A percentile compares a stretch with the other conserved stretches of the same genome.
Conservation (phyloP, 2,797 vertebrate species). For the Glyptemys insculpta region DNA sequence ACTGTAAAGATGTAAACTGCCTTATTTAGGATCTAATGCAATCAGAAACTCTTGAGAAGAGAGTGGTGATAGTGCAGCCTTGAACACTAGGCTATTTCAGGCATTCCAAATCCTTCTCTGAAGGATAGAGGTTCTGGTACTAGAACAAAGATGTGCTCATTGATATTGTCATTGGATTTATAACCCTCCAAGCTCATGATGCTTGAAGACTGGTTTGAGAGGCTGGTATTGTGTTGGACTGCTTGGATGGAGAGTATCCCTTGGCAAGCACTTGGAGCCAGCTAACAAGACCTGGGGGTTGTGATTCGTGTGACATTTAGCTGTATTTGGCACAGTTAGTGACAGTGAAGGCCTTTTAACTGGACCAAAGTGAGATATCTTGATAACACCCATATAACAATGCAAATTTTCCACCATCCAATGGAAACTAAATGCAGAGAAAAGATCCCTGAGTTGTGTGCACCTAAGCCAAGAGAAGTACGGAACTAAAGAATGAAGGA, state of each 20-base stretch:
- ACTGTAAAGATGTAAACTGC: neutral
- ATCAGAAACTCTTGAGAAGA: neutral
- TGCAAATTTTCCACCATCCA: neutral
- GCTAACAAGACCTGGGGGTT: neutral
- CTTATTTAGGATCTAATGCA: neutral
- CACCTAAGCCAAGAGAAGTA: neutral
- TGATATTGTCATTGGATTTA: neutral
- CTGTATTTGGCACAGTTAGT: neutral
- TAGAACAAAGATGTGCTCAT: neutral
- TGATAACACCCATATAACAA: neutral
- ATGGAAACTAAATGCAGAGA: neutral
- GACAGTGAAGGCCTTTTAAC: neutral
- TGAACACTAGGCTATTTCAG: neutral
- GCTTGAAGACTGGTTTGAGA: neutral
- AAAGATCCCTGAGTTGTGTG: neutral
- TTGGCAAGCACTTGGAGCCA: neutral
- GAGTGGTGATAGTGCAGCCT: neutral
- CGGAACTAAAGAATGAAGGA: neutral
- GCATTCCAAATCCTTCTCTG: neutral
- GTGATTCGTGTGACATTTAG: neutral
- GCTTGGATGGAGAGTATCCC: neutral
- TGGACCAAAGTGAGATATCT: neutral
- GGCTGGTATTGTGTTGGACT: neutral
- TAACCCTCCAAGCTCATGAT: neutral
- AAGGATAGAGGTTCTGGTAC: neutral